phyloP scores from a whole-genome alignment of 2,113 vertebrate species.

The Solea senegalensis region DNA sequence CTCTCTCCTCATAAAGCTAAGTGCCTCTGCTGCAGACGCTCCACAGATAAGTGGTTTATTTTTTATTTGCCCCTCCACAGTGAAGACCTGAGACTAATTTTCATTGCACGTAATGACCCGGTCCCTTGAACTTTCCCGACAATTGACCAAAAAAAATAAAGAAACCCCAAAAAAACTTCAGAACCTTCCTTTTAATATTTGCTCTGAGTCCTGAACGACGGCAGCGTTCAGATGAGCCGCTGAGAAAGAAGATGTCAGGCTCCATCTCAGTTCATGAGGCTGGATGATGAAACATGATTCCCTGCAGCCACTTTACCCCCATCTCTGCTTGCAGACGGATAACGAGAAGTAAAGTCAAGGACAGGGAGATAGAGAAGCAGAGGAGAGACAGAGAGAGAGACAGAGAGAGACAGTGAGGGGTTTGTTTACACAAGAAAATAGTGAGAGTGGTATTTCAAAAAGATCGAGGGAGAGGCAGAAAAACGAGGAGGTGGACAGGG shows the following conservation, averaged over 20 bases:
- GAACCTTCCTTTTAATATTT: constrained; percentile 4
- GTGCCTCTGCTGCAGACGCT: constrained; percentile 58
- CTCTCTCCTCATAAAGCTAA: constrained; percentile 66
- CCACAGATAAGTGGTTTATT: constrained; percentile 66
- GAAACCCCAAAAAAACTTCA: too few species aligned
- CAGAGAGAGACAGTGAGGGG: constrained; percentile 27
- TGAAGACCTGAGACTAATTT: constrained; percentile 65
- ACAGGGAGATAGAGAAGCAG: constrained; percentile 13
- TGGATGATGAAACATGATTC: constrained; percentile 74
- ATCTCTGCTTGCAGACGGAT: constrained; percentile 68
- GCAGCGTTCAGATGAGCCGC: constrained; percentile 48
- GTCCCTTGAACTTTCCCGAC: constrained; percentile 53
- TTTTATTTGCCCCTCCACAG: constrained; percentile 5
- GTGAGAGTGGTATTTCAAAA: constrained; percentile 45
- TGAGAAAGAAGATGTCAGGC: constrained; percentile 56
- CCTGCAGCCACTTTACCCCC: constrained; percentile 53
- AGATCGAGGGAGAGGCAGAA: constrained; percentile 26
- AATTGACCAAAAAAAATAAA: constrained; percentile 32
- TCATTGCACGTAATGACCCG: constrained; percentile 54
- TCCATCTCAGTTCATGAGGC: constrained; percentile 51
- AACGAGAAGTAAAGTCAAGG: constrained; percentile 70
- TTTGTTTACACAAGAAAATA: constrained; percentile 66
- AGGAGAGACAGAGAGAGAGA: constrained; percentile 1
- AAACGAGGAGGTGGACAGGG: constrained; percentile 9
- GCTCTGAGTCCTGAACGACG: constrained; percentile 41